Evolutionary conservation across 2,113 vertebrate species (phyloP).

Genomic region (Rhabdornis inornatus): DNA sequence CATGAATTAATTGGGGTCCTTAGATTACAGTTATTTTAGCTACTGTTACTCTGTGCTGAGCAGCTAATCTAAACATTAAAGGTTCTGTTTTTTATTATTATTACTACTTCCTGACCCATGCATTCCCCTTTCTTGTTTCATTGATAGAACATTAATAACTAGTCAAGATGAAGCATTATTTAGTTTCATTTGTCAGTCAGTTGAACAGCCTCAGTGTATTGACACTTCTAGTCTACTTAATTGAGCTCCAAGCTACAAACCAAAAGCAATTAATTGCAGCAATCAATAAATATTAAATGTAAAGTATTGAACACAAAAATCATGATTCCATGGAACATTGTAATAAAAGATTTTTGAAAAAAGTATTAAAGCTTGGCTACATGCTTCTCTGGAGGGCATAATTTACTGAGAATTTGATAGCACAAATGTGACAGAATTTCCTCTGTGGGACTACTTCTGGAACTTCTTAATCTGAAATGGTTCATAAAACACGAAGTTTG

Average conservation of each 20-base stretch:
- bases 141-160: not conserved
- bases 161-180: not conserved
- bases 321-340: not conserved
- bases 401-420: not conserved
- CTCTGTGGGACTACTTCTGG: not conserved
- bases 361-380: not conserved
- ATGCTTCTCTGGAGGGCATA: not conserved
- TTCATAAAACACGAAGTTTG: not conserved
- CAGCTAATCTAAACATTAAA: not conserved
- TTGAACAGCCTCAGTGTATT: not conserved
- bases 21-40: not conserved
- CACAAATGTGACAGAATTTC: not conserved
- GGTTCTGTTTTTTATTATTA: not conserved
- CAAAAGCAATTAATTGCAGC: slow-evolving; percentile 31
- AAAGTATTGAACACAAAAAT: not conserved
- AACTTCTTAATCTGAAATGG: not conserved
- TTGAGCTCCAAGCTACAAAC: slow-evolving; percentile 42
- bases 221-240: slow-evolving; percentile 24
- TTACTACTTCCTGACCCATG: not conserved
- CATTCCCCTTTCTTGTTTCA: not conserved
- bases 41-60: not conserved
- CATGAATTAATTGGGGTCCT: not conserved
- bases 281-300: slow-evolving; percentile 53
- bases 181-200: not conserved
- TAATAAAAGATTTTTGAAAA: not conserved